Conservation (phyloP, 2,797 vertebrate species). For the Rousettus madagascariensis region DNA sequence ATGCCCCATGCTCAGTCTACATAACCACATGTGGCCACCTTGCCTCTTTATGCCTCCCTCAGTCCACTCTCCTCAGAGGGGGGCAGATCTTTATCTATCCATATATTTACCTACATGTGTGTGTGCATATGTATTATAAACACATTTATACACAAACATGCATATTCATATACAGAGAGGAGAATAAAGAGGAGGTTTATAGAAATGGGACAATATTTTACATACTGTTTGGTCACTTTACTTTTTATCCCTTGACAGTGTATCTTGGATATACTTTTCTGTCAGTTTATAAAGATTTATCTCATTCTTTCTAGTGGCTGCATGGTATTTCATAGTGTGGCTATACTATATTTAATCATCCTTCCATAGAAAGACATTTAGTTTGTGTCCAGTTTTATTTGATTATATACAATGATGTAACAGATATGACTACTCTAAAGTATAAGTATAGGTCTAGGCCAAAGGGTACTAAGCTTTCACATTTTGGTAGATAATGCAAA, state of each 20-base stretch:
- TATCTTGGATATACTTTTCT: not conserved
- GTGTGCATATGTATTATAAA: no score
- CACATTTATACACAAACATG: not conserved
- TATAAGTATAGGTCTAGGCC: not conserved
- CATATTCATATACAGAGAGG: not conserved
- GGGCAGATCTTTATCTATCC: not conserved
- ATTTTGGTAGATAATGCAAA: not conserved
- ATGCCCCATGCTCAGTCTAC: not conserved
- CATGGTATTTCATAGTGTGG: not conserved
- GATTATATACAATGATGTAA: not conserved
- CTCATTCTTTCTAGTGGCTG: not conserved
- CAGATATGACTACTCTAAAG: not conserved
- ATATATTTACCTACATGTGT: not conserved
- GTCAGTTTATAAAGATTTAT: not conserved
- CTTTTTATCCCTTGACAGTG: not conserved
- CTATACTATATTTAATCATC: not conserved
- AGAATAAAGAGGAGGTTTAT: not conserved
- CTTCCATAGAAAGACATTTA: not conserved
- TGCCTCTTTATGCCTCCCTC: not conserved
- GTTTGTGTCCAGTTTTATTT: not conserved
- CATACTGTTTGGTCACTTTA: not conserved
- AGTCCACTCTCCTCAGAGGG: not conserved
- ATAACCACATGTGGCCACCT: not conserved
- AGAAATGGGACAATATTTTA: not conserved
- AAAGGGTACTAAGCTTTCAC: not conserved